Conservation (phyloP, 2,888 invertebrate species). For the Dromius quadrimaculatus region DNA sequence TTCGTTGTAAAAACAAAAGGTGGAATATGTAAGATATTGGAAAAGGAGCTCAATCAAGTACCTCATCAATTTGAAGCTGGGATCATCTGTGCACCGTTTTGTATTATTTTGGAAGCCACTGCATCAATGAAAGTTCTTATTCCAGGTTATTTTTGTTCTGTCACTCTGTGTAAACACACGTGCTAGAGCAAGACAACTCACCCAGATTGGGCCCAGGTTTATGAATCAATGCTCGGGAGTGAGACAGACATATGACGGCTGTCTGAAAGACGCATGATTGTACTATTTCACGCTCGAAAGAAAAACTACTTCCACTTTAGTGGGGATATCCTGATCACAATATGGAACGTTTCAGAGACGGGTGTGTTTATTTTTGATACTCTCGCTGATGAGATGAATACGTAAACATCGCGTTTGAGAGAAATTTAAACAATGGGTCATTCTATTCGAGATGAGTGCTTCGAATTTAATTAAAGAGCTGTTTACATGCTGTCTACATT, state of each 20-base stretch:
- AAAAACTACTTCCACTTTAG: conserved; percentile 35
- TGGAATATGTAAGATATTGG: too few species aligned
- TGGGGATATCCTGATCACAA: conserved; percentile 38
- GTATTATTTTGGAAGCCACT: too few species aligned
- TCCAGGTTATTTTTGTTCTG: conserved; percentile 39
- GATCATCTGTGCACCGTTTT: too few species aligned
- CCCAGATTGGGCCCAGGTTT: conserved; percentile 1
- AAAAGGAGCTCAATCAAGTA: too few species aligned
- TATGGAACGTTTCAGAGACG: conserved; percentile 42
- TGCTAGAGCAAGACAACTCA: neutral
- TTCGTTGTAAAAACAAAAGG: too few species aligned
- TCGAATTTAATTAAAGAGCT: too few species aligned
- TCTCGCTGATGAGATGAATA: conserved; percentile 39
- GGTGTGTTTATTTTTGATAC: conserved; percentile 35
- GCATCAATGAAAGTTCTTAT: conserved; percentile 41
- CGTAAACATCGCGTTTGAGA: conserved; percentile 23
- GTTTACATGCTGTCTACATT: too few species aligned
- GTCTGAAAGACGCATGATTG: neutral
- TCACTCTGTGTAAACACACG: conserved; percentile 41
- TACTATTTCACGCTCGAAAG: conserved; percentile 20
- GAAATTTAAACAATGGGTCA: too few species aligned
- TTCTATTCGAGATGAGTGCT: too few species aligned
- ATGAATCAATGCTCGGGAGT: conserved; percentile 31
- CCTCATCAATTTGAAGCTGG: too few species aligned
- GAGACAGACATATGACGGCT: conserved; percentile 33